A percentile compares a stretch with the other conserved stretches of the same genome.
Conservation (phyloP, 1,140 invertebrate species). For the Liolophura sinensis region DNA sequence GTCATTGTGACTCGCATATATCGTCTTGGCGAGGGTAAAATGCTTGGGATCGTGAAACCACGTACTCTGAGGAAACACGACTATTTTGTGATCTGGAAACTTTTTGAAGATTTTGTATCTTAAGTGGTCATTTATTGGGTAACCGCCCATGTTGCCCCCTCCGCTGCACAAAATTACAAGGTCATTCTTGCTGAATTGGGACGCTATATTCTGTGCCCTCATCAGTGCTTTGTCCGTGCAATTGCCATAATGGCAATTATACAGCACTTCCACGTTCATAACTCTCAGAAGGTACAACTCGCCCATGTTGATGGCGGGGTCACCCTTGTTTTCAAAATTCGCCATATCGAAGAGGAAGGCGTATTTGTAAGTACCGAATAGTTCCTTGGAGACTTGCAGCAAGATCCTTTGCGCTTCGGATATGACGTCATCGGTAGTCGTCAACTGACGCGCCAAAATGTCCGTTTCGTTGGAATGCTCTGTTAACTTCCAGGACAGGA, state of each 20-base stretch:
- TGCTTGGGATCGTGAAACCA: neutral
- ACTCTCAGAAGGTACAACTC: slow-evolving; percentile 15
- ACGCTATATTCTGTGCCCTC: neutral
- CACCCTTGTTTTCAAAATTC: slow-evolving; percentile 26
- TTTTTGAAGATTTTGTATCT: slow-evolving; percentile 3
- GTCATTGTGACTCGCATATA: slow-evolving; percentile 21
- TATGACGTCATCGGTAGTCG: slow-evolving; percentile 10
- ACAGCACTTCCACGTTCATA: slow-evolving; percentile 17
- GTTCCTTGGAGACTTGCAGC: slow-evolving; percentile 9
- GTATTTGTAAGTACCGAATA: slow-evolving; percentile 10
- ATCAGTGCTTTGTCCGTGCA: slow-evolving; percentile 5
- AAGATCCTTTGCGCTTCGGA: slow-evolving; percentile 22
- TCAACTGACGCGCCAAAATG: slow-evolving; percentile 11
- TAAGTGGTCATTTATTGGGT: slow-evolving; percentile 4
- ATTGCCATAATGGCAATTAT: slow-evolving; percentile 11
- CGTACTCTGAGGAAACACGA: slow-evolving; percentile 27
- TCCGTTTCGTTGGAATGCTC: slow-evolving; percentile 2
- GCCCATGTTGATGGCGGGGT: slow-evolving; percentile 26
- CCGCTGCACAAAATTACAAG: slow-evolving; percentile 27
- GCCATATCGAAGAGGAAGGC: slow-evolving; percentile 26
- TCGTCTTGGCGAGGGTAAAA: slow-evolving; percentile 2
- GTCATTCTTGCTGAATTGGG: slow-evolving; percentile 6
- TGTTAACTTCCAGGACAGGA: no score
- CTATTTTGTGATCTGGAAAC: slow-evolving; percentile 13
- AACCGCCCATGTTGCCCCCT: slow-evolving; percentile 29